Evolutionary conservation across 1,140 invertebrate genomes (phyloP).

Genomic region (Phymorhynchus buccinoides): DNA sequence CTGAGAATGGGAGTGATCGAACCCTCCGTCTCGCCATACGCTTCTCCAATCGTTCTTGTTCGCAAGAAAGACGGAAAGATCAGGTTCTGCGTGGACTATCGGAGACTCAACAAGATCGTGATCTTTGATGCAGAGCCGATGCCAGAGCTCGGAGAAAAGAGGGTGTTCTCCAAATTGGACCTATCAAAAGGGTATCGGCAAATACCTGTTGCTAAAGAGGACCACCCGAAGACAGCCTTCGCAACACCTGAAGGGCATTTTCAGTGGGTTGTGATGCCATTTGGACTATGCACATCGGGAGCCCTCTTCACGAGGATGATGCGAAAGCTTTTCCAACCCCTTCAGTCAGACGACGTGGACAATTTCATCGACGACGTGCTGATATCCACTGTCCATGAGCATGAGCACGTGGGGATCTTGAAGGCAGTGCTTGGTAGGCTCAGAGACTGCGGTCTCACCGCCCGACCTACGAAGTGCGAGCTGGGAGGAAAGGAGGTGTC

Average conservation of each 20-base stretch:
- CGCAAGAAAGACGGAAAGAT: slow-evolving; percentile 72
- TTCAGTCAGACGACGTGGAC: background rate
- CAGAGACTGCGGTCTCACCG: background rate
- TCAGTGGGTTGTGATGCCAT: slow-evolving; percentile 50
- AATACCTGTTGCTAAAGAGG: slow-evolving; percentile 34
- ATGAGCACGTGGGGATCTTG: background rate
- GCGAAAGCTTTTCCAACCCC: slow-evolving; percentile 39
- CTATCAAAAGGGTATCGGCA: slow-evolving; percentile 54
- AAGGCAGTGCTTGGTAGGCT: background rate
- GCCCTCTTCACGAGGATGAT: slow-evolving; percentile 43
- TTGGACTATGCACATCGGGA: slow-evolving; percentile 51
- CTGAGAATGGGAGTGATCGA: slow-evolving; percentile 67
- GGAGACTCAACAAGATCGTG: slow-evolving; percentile 47
- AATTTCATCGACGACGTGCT: background rate
- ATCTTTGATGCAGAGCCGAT: slow-evolving; percentile 53
- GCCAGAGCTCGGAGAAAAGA: slow-evolving; percentile 41
- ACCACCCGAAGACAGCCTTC: background rate
- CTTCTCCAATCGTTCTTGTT: slow-evolving; percentile 75
- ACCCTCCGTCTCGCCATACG: slow-evolving; percentile 72
- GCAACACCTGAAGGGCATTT: background rate
- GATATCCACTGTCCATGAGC: background rate
- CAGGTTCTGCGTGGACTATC: slow-evolving; percentile 75
- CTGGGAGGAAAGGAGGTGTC: slow-evolving; percentile 36
- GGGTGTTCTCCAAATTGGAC: slow-evolving; percentile 44
- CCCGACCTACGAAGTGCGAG: slow-evolving; percentile 9